Base-by-base conservation (phyloP, 2,113 vertebrate genomes). In the Atlantisia rogersi region DNA sequence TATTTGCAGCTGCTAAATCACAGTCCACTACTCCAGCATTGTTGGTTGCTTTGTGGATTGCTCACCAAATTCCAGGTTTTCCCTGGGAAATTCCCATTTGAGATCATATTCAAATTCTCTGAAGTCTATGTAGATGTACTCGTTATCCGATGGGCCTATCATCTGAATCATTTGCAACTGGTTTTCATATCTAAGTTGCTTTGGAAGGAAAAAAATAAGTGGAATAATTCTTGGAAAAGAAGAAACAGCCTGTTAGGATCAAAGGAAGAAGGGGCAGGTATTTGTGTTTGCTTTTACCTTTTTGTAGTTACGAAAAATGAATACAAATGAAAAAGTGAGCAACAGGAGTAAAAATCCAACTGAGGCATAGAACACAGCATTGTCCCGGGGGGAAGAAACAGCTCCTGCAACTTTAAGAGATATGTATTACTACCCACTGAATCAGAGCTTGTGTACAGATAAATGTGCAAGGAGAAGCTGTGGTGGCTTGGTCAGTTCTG, bases 41-140 rank as follows among this genome's bases (percentile, higher is more conserved):
- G 26, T 22, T n/a, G 13, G 55, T 78, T n/a, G 35, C 15, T 35
- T 37, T 89, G 48, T 6, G 46, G 20, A 15, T 53, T 76, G 94
- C 98, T 97, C 98, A 99, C 99, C 99, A 80, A 99, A 98, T 97
- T 99, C 98, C 89, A 99, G 97, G 81, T 99, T 99, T 98, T 99
- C 99, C 74, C 99, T 98, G 39, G 99, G 99, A 97, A 99, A 99
- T 94, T 99, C 99, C 99, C 99, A 99, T 90, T 99, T 99, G 40
- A 90, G 86, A 77, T 99, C 98, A 82, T 99, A 99, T 22, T 98
- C 97, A 16, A 99, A 98, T 59, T 99, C 98, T 87, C 98, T 98
- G 97, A 99, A 99, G 96, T 99, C 98, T 0, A 99, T 97, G 91
- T 99, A 99, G 97, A 99, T 98, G 94, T 99, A 99, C 53, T 99